Evolutionary conservation across 2,888 invertebrate genomes (phyloP).

Genomic region (Idaea dimidiata): DNA sequence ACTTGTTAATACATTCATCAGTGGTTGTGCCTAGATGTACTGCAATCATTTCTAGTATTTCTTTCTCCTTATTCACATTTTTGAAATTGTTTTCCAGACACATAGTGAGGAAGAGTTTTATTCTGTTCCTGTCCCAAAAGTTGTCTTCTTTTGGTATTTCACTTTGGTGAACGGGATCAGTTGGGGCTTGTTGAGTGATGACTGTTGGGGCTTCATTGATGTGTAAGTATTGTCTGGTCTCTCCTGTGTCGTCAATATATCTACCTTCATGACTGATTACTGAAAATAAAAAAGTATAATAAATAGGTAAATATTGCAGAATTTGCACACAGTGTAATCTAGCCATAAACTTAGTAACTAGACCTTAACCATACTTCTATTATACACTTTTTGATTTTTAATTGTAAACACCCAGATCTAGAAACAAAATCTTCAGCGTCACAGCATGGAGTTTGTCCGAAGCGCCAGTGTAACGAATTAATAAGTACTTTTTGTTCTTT

Average conservation of each 20-base stretch:
- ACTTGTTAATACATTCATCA: constrained; percentile 65
- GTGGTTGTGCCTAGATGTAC: constrained; percentile 50
- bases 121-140: constrained; percentile 67
- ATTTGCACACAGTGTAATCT: neutral
- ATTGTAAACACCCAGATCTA: too few species aligned
- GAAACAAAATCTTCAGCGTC: too few species aligned
- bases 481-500: too few species aligned
- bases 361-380: too few species aligned
- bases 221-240: constrained; percentile 57
- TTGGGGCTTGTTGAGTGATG: constrained; percentile 22
- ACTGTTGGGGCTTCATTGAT: constrained; percentile 44
- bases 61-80: constrained; percentile 47
- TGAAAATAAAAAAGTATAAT: constrained; percentile 24
- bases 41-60: constrained; percentile 57
- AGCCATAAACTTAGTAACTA: neutral
- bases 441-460: too few species aligned
- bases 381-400: too few species aligned
- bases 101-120: constrained; percentile 56
- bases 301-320: neutral
- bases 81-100: constrained; percentile 56
- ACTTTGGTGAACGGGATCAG: constrained; percentile 30
- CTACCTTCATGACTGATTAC: constrained; percentile 59
- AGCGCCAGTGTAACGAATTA: too few species aligned
- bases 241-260: constrained; percentile 54
- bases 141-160: constrained; percentile 43